Percentiles rank a stretch among this genome's conserved stretches.
Evolutionary conservation across 2,797 vertebrate species (phyloP).

Genomic region (Leptatherina wallacei): DNA sequence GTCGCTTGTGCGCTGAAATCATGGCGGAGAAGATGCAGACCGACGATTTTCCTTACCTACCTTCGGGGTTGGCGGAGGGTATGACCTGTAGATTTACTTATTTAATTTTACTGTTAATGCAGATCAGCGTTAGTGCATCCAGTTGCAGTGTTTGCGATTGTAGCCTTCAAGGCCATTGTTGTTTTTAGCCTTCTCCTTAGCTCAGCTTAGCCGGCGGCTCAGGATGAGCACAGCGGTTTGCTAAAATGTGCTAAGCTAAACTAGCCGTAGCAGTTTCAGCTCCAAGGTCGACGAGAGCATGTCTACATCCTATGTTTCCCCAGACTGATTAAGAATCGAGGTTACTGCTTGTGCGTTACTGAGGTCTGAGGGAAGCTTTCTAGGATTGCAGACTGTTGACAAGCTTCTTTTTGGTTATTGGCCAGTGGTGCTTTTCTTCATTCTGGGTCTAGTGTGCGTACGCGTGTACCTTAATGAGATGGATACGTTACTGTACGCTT

Average conservation of each 20-base stretch:
- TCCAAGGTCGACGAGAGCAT: constrained; percentile 77
- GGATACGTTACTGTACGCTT: not conserved
- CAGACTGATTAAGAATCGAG: not conserved
- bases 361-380: not conserved
- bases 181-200: constrained; percentile 5
- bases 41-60: constrained; percentile 80
- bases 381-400: not conserved
- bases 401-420: not conserved
- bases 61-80: constrained; percentile 82
- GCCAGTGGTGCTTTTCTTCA: not conserved
- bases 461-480: not conserved
- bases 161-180: not conserved
- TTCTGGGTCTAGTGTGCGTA: not conserved
- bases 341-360: not conserved
- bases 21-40: constrained; percentile 82
- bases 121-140: accelerated
- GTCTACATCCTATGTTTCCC: constrained; percentile 32
- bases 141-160: accelerated
- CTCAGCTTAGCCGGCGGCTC: constrained; percentile 49
- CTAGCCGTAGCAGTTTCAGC: constrained; percentile 45
- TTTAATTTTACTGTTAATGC: accelerated
- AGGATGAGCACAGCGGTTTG: constrained; percentile 2
- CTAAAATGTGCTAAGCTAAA: constrained; percentile 39
- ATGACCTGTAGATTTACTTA: constrained; percentile 23
- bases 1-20: constrained; percentile 40